Base-by-base conservation (phyloP, 2,888 invertebrate genomes). In the Cataglyphis albicans region DNA sequence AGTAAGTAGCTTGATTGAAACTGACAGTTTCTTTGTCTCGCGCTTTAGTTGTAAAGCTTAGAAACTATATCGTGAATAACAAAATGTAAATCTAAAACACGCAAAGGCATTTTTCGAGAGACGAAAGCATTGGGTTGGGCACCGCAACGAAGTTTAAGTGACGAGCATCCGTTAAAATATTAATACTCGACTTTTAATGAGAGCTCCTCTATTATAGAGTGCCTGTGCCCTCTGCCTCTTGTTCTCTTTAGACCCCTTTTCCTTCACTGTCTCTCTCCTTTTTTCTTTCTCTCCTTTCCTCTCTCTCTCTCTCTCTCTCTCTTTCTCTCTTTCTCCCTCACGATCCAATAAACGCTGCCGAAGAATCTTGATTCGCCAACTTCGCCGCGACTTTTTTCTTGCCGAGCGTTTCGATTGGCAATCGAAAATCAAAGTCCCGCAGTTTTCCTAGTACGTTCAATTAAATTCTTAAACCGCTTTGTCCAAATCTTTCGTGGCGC, bases 131-230 rank as follows among this genome's bases (percentile, higher is more conserved):
- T 55, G 85, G n/a, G 90, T 88, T 91, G 91, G 90, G 88, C 86
- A 90, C 91, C 88, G 75, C 86, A 82, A 85, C 80, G 48, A 57
- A 86, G 85, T 88, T 83, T 86, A 86, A 89, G 86, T 86, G 90
- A 88, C 86, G 87, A 88, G 87, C 87, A 86, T 88, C 91, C 85
- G 90, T 91, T 90, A 92, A 92, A 91, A 91, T 91, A 92, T 92
- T 91, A 91, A 92, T 92, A 91, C 92, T 90, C 88, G 91, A 92
- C 90, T 92, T 91, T 92, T 92, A 92, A 92, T 90, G 90, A 92
- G 91, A 91, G 86, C 87, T 88, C 88, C 89, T 91, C 88, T 89
- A 87, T 88, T 84, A 86, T 86, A 87, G 83, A 89, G 87, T 87
- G 83, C 83, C 82, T 65, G 81, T 88, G 83, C 83, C 87, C 85